A percentile compares a stretch with the other conserved stretches of the same genome.
phyloP scores from a whole-genome alignment of 2,888 invertebrate genomes.

The Diarsia rubi region DNA sequence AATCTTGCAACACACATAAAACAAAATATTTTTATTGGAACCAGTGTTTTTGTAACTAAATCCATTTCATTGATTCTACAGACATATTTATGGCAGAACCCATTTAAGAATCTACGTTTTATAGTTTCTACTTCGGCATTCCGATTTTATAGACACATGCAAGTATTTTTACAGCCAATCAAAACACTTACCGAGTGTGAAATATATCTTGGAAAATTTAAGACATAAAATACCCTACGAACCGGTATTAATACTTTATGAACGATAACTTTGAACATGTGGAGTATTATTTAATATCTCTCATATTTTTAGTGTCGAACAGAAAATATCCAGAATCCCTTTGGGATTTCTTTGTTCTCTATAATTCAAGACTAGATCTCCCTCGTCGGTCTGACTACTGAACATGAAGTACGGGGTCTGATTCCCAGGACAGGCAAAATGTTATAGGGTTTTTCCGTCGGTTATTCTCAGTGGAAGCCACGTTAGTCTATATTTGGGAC shows the following conservation, averaged over 20 bases:
- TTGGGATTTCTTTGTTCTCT: neutral
- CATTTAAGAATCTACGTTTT: conserved; percentile 51
- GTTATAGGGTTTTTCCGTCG: too few species aligned
- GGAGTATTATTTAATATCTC: conserved; percentile 34
- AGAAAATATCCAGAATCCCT: neutral
- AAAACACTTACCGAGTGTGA: conserved; percentile 50
- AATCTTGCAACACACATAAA: conserved; percentile 9
- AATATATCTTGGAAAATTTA: conserved; percentile 46
- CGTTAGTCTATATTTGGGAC: too few species aligned
- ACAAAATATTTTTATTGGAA: conserved; percentile 18
- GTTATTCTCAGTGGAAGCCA: too few species aligned
- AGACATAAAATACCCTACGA: conserved; percentile 42
- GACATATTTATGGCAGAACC: conserved; percentile 52
- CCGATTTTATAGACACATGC: conserved; percentile 58
- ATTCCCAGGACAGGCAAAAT: too few species aligned
- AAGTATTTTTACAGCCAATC: conserved; percentile 59
- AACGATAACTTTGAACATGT: conserved; percentile 48
- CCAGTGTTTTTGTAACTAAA: conserved; percentile 9
- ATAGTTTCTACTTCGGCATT: conserved; percentile 54
- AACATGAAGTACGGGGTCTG: too few species aligned
- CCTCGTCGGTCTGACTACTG: too few species aligned
- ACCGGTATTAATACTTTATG: conserved; percentile 51
- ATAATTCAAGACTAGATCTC: neutral
- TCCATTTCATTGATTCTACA: conserved; percentile 19
- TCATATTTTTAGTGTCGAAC: conserved; percentile 1